phyloP scores from a whole-genome alignment of 2,113 vertebrate genomes.

The Chaetodon trifascialis region DNA sequence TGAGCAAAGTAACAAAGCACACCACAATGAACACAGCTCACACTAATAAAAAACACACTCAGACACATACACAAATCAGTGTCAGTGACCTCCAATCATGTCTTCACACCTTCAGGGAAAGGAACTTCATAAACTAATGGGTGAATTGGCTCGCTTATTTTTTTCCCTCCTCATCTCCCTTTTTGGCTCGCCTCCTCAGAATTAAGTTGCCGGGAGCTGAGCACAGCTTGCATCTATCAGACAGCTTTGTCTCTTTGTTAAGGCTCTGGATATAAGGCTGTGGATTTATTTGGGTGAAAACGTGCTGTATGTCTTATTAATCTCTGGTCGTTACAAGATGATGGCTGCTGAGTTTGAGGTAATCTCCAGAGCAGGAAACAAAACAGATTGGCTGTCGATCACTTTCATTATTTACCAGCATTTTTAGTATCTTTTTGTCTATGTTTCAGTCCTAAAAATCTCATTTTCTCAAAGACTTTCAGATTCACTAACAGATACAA shows the following conservation, averaged over 20 bases:
- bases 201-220: conserved; percentile 34
- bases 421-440: neutral
- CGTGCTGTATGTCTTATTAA: conserved; percentile 4
- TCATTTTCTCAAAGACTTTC: neutral
- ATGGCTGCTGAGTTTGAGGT: conserved; percentile 5
- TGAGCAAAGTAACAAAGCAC: conserved; percentile 6
- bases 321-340: neutral
- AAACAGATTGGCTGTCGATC: neutral
- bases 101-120: conserved; percentile 41
- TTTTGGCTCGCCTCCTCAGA: conserved; percentile 27
- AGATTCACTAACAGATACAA: conserved; percentile 5
- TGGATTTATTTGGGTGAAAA: conserved; percentile 18
- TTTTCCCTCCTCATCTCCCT: neutral
- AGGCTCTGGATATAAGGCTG: conserved; percentile 7
- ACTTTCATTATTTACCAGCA: neutral
- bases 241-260: conserved; percentile 18
- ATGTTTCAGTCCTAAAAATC: neutral
- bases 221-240: conserved; percentile 13
- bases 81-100: conserved; percentile 49
- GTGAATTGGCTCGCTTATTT: conserved; percentile 25
- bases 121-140: conserved; percentile 46
- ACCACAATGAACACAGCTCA: neutral
- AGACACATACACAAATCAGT: conserved; percentile 21
- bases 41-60: neutral
- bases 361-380: neutral